Conservation (phyloP, 1,140 invertebrate species). For the Drosophila baimaii region DNA sequence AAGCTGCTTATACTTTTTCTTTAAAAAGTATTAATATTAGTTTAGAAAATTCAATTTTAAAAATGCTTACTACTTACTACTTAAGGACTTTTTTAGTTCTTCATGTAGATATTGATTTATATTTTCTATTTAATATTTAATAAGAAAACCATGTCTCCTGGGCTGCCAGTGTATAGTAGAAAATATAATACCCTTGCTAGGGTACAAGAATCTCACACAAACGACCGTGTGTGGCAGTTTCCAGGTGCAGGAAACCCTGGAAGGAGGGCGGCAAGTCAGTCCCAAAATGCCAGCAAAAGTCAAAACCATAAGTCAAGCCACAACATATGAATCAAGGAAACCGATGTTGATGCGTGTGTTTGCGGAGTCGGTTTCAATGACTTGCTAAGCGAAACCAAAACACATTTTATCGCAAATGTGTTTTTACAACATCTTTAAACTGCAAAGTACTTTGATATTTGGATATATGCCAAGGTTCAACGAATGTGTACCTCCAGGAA, state of each 20-base stretch:
- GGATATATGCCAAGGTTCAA: slow-evolving; percentile 22
- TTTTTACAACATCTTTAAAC: not conserved
- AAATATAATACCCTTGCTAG: not conserved
- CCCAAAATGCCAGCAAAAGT: slow-evolving; percentile 51
- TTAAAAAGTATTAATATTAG: not conserved
- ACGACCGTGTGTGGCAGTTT: slow-evolving; percentile 12
- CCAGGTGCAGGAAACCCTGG: slow-evolving; percentile 34
- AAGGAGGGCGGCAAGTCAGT: not conserved
- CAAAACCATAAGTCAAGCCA: slow-evolving; percentile 73
- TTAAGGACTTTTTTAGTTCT: too few relatives aligned
- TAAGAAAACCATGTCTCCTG: too few relatives aligned
- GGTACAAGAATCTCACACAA: slow-evolving; percentile 13
- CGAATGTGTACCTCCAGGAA: slow-evolving; percentile 55
- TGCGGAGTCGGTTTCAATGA: slow-evolving; percentile 20
- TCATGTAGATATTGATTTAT: too few relatives aligned
- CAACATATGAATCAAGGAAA: slow-evolving; percentile 48
- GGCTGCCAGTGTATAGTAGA: too few relatives aligned
- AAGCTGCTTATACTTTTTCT: not conserved
- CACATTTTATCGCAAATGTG: not conserved
- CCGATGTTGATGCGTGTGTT: slow-evolving; percentile 20
- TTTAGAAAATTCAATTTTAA: too few relatives aligned
- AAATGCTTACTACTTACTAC: too few relatives aligned
- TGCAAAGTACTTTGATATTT: not conserved
- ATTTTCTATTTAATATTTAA: too few relatives aligned
- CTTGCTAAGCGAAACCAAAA: not conserved